A percentile compares a stretch with the other conserved stretches of the same genome.
Conservation (phyloP, 1,140 invertebrate species). For the Papilio polyxenes region DNA sequence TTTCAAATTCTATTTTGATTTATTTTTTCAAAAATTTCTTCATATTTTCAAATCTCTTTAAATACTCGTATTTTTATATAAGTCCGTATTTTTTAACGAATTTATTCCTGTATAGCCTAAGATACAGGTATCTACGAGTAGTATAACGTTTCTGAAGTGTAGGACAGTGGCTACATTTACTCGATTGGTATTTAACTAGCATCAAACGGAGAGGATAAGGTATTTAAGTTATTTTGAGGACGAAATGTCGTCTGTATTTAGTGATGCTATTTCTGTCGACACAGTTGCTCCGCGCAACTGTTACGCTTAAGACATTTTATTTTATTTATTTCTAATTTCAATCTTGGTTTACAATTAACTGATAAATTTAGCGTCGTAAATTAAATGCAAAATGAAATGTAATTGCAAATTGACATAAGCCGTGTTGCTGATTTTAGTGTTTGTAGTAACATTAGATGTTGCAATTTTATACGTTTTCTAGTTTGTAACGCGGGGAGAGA, state of each 20-base stretch:
- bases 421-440: not conserved
- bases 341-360: not conserved
- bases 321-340: not conserved
- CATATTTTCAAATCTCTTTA: too few species aligned
- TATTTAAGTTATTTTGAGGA: slow-evolving; percentile 35
- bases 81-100: not conserved
- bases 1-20: too few species aligned
- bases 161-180: slow-evolving; percentile 15
- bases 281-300: slow-evolving; percentile 10
- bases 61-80: not conserved
- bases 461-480: slow-evolving; percentile 43
- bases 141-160: not conserved
- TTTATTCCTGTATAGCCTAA: not conserved
- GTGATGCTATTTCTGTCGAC: slow-evolving; percentile 29
- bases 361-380: not conserved
- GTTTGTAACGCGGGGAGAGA: slow-evolving; percentile 45
- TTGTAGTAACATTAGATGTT: slow-evolving; percentile 11
- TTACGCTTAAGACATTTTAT: slow-evolving; percentile 20
- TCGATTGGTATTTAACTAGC: slow-evolving; percentile 20
- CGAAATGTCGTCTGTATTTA: slow-evolving; percentile 36
- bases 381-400: not conserved
- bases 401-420: not conserved
- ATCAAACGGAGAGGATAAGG: slow-evolving; percentile 28
- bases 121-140: too few species aligned
- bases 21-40: too few species aligned